A percentile compares a stretch with the other conserved stretches of the same genome.
Evolutionary conservation across 1,140 invertebrate species (phyloP).

Genomic region (Asobara japonica): DNA sequence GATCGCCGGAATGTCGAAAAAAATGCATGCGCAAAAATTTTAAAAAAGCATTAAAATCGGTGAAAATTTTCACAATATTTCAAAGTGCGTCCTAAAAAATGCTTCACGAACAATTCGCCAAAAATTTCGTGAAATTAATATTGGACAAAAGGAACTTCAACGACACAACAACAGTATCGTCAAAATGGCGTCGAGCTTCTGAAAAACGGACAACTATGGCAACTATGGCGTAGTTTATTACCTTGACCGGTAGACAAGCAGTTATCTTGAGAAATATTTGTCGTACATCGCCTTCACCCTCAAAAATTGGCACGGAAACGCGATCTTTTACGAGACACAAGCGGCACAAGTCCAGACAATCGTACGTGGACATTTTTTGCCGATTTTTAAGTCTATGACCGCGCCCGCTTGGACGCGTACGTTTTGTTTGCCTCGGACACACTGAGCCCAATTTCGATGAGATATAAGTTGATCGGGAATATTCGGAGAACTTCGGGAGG

Average conservation of each 20-base stretch:
- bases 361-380: slow-evolving; percentile 64
- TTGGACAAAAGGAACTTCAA: neutral
- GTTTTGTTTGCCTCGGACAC: neutral
- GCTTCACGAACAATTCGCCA: too few relatives aligned
- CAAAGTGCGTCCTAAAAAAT: too few relatives aligned
- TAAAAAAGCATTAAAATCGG: too few relatives aligned
- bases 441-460: slow-evolving; percentile 3
- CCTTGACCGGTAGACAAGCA: slow-evolving; percentile 72
- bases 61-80: too few relatives aligned
- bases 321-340: slow-evolving; percentile 71
- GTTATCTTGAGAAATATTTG: slow-evolving; percentile 71
- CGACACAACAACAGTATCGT: slow-evolving; percentile 16
- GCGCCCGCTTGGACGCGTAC: slow-evolving; percentile 45
- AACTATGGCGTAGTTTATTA: slow-evolving; percentile 64
- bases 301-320: slow-evolving; percentile 70
- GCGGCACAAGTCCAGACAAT: slow-evolving; percentile 69
- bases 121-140: too few relatives aligned
- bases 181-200: slow-evolving; percentile 44
- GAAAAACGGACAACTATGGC: slow-evolving; percentile 39
- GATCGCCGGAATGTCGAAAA: too few relatives aligned
- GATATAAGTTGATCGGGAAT: neutral
- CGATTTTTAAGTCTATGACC: slow-evolving; percentile 49
- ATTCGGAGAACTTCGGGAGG: neutral
- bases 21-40: too few relatives aligned
- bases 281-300: slow-evolving; percentile 67